phyloP scores from a whole-genome alignment of 2,797 vertebrate genomes.

The Phataginus tetradactyla region DNA sequence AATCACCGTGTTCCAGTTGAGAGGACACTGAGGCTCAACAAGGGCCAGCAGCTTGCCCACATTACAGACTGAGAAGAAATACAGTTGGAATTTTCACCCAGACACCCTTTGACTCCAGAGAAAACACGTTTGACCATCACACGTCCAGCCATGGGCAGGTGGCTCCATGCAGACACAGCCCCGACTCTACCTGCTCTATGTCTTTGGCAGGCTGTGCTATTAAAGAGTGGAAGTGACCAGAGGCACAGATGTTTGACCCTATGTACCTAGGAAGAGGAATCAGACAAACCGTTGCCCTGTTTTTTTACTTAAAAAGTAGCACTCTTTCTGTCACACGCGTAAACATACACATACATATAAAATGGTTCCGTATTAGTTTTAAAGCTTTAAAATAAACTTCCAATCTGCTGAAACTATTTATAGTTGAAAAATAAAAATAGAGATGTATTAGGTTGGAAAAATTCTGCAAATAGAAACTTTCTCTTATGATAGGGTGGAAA shows the following conservation, averaged over 20 bases:
- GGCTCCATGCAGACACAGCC: background rate
- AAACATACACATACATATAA: background rate
- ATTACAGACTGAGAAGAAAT: background rate
- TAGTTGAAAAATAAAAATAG: background rate
- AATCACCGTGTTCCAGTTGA: background rate
- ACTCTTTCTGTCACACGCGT: background rate
- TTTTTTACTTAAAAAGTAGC: background rate
- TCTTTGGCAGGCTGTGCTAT: background rate
- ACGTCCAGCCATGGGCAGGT: background rate
- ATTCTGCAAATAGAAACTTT: background rate
- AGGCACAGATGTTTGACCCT: background rate
- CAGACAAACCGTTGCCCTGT: background rate
- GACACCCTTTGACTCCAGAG: background rate
- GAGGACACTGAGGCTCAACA: background rate
- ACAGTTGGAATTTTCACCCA: background rate
- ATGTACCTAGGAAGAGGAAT: background rate
- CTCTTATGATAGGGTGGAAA: background rate
- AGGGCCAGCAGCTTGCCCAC: background rate
- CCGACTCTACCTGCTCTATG: background rate
- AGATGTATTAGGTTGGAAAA: background rate
- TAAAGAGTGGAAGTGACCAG: background rate
- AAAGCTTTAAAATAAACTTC: background rate
- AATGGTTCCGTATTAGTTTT: background rate
- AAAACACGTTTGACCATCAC: background rate
- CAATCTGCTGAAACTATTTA: background rate